Evolutionary conservation across 2,888 invertebrate species (phyloP).

Genomic region (Neria commutata): DNA sequence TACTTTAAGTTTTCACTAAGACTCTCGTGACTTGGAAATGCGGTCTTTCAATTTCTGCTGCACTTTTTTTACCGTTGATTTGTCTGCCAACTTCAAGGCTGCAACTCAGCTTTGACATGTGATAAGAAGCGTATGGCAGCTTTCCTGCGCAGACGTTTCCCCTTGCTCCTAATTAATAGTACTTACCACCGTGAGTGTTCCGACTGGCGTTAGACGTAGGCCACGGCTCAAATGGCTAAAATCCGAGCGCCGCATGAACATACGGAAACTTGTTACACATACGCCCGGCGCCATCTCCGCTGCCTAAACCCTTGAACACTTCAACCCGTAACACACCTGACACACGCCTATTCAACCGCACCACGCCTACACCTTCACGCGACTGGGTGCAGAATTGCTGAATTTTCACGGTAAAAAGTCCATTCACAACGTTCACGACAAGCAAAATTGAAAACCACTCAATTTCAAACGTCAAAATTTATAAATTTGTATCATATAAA

Average conservation of each 20-base stretch:
- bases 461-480: not conserved
- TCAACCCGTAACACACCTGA: constrained; percentile 29
- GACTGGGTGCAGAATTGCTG: not conserved
- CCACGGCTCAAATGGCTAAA: constrained; percentile 62
- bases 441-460: not conserved
- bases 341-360: constrained; percentile 4
- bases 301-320: constrained; percentile 5
- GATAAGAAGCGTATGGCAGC: too few species aligned
- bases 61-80: too few species aligned
- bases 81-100: too few species aligned
- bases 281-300: constrained; percentile 68
- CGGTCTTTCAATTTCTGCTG: too few species aligned
- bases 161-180: constrained; percentile 31
- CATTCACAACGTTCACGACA: too few species aligned
- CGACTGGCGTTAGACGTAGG: constrained; percentile 53
- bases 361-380: not conserved
- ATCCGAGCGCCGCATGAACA: constrained; percentile 66
- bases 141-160: too few species aligned
- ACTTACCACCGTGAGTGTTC: constrained; percentile 44
- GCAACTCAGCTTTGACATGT: too few species aligned
- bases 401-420: not conserved
- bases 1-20: too few species aligned
- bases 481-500: too few species aligned
- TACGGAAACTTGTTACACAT: constrained; percentile 68
- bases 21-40: too few species aligned